Evolutionary conservation across 1,140 invertebrate genomes (phyloP), one percentile per base, ranked within the genome.

Genomic region (Nymphalis io): DNA sequence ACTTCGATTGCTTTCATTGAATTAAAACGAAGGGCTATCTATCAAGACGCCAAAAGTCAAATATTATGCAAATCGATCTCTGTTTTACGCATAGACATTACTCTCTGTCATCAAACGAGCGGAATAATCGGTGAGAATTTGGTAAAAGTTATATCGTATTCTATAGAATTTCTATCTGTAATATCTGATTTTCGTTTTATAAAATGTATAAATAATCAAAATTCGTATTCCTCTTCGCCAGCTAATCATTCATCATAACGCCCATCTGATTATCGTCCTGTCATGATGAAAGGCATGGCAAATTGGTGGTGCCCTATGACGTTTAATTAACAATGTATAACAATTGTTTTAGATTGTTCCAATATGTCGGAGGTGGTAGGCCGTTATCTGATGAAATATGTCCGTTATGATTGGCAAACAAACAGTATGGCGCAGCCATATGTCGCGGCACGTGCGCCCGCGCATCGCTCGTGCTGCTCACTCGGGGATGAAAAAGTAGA

Each of bases 351-450:
- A 86, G 85, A 88, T 87, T 77, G 81, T 78, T 65, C 74, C 87
- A 90, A 87, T 85, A 87, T 85, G 86, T 75, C 62, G 77, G 77
- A 82, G 82, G 80, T 79, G 82, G 80, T 65, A 76, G 73, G 82
- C 88, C 88, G 88, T 90, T 91, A 91, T 90, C 88, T 88, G 89
- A 91, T 91, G 89, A 91, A 89, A 88, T 89, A 91, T 91, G 88
- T 90, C 88, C 88, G 89, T 91, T 91, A 91, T 91, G 89, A 91
- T 91, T 91, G 88, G 87, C 89, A 85, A 91, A 90, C 89, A 91
- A 91, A 91, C 89, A 91, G 84, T 91, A 91, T 91, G 89, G 85
- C 87, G 81, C 70, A 71, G 79, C 88, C 89, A 91, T 88, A 91
- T 91, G 89, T 82, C 89, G 89, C 81, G 89, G 89, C 89, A 91